Base-by-base conservation (phyloP, 2,113 vertebrate genomes). In the Rallus limicola region DNA sequence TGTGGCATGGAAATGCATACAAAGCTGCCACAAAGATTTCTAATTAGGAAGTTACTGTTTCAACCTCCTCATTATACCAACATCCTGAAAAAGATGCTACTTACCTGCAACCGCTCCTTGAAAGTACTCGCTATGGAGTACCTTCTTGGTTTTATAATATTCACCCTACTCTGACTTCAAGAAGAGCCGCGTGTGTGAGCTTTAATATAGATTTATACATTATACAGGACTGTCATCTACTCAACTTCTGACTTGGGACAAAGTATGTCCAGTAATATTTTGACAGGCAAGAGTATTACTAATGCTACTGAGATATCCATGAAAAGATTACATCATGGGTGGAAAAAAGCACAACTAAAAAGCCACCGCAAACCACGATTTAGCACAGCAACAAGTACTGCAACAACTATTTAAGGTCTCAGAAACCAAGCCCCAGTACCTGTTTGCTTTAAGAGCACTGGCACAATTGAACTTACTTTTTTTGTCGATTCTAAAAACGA, bases 41-140 rank as follows among this genome's bases (percentile, higher is more conserved):
- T 69, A 36, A 76, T 34, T 50, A 65, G 29, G 21, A 89, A 82
- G n/a, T 33, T 40, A 67, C 10, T 77, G 16, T 68, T 65, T 72
- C 58, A 48, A 38, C 26, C 50, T 91, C 10, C 31, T 63, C 72
- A 29, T 64, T 79, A 86, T 28, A 69, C 9, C 84, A 70, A 33
- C 28, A 65, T 31, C 34, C 36, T 63, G 62, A 74, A 55, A 67
- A 68, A 75, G 13, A 23, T 33, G 28, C 28, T 36, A 93, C 95
- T 97, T 95, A 95, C 87, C 95, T 82, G 53, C 46, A 67, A 23
- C 2, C 88, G 82, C 14, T 85, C 38, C 90, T 71, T 28, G 29
- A 17, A 95, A 93, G 63, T 38, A 55, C 40, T 82, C 79, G 71
- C 38, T 13, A 56, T 5, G 69, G 14, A 88, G 20, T 7, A 62